Conservation (phyloP, 2,888 invertebrate species). For the Clunio marinus region DNA sequence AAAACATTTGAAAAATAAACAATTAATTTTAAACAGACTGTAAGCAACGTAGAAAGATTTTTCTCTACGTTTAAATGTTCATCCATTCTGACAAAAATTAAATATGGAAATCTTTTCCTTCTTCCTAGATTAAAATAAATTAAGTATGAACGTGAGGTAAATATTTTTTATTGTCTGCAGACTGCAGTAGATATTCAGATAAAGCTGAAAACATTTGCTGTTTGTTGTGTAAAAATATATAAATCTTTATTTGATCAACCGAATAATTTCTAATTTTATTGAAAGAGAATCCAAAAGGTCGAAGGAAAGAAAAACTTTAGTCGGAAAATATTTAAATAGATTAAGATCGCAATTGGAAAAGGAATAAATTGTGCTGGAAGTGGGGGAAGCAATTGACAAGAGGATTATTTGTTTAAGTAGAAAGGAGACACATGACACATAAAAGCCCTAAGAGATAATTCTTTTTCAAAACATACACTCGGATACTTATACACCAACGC, state of each 20-base stretch:
- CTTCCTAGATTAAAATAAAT: neutral
- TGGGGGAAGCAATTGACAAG: too few relatives aligned
- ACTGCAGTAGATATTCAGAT: neutral
- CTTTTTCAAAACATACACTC: too few relatives aligned
- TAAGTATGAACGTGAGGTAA: neutral
- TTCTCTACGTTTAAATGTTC: neutral
- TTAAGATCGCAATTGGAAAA: too few relatives aligned
- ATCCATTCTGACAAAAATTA: constrained; percentile 8
- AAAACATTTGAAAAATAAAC: constrained; percentile 35
- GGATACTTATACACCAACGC: too few relatives aligned
- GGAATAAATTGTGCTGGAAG: too few relatives aligned
- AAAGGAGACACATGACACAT: too few relatives aligned
- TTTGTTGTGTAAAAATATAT: neutral
- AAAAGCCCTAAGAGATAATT: too few relatives aligned
- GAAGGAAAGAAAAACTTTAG: too few relatives aligned
- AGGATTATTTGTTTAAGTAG: too few relatives aligned
- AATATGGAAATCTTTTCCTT: constrained; percentile 26
- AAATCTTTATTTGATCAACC: neutral
- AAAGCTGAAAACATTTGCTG: too few relatives aligned
- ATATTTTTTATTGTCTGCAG: neutral
- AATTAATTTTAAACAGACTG: constrained; percentile 35
- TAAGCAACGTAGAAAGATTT: constrained; percentile 16
- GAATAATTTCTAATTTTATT: neutral
- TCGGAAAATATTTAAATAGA: too few relatives aligned
- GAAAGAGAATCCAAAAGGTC: too few relatives aligned